Base-by-base conservation (phyloP, 2,113 vertebrate genomes). In the Sarotherodon lohbergeri region DNA sequence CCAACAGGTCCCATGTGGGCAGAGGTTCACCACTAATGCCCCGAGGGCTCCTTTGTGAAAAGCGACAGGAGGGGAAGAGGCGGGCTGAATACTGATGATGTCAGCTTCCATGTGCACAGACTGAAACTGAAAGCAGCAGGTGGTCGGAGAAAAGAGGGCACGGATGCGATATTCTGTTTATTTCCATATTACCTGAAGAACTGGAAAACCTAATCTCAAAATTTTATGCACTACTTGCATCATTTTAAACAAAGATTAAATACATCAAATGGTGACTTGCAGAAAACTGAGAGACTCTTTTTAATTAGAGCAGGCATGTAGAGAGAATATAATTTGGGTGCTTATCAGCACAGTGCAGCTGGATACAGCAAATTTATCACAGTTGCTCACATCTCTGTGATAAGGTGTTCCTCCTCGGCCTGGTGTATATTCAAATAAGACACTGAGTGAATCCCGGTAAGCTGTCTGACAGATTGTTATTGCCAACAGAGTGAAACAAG, bases 301-400 rank as follows among this genome's bases (percentile, higher is more conserved):
- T 95, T 95, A 95, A 96, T 95, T 95, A 93, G 91, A 76, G 90
- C 85, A 66, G 78, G 86, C 90, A 88, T 88, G 94, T 84, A 91
- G 90, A 63, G 90, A 93, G 92, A 92, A 89, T 92, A 92, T 92
- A 86, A 95, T 94, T 91, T 93, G 85, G 87, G 88, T 46, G 81
- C 91, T 96, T 96, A 96, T 96, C 96, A 92, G 94, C 88, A 83
- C 43, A 81, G 87, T 91, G 92, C 95, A 96, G 95, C 91, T 91
- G 95, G 90, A 92, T 91, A 89, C 91, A 86, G 87, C 86, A 71
- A 83, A 94, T 91, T 91, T 94, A 94, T 96, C 92, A 83, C 86
- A 68, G 85, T 56, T 81, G 86, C 92, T 94, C 91, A 91, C 93
- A 96, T 95, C 95, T 95, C 79, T 57, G 27, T 24, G 93, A 96